These are phyloP conservation scores for Echiichthys vipera DNA, from an alignment of 2,797 vertebrate genomes.

Conservation along the genomic window DNA sequence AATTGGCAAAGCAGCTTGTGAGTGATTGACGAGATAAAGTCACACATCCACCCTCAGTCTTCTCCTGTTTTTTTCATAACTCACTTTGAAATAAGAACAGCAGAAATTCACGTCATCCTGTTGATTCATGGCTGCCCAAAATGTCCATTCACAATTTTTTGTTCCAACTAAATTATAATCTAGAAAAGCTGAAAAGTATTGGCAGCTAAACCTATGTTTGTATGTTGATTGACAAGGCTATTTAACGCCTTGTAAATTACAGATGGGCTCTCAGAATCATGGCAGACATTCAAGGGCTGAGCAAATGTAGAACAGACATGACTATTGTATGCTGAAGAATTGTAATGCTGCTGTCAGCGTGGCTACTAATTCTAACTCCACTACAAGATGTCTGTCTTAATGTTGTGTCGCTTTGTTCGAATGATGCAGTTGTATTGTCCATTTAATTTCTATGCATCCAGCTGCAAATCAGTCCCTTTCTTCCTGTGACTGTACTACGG, in stretches of 20 bases:
- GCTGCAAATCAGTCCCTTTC: slow-evolving; percentile 10
- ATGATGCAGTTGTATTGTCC: slow-evolving; percentile 4
- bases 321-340: slow-evolving; percentile 31
- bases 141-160: background rate
- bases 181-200: no score
- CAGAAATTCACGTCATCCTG: background rate
- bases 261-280: slow-evolving; percentile 20
- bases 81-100: slow-evolving; percentile 15
- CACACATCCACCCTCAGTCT: background rate
- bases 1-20: background rate
- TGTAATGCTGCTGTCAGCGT: slow-evolving; percentile 27
- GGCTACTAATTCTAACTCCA: slow-evolving; percentile 39
- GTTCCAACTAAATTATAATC: background rate
- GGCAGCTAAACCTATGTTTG: no score
- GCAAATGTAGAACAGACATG: slow-evolving; percentile 23
- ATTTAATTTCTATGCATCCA: slow-evolving; percentile 9
- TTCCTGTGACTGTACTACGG: background rate
- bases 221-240: slow-evolving; percentile 7
- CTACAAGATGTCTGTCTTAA: slow-evolving; percentile 1
- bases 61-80: background rate
- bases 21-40: slow-evolving; percentile 20
- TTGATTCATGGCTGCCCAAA: background rate
- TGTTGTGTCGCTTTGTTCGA: slow-evolving; percentile 15
- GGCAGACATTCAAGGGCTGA: slow-evolving; percentile 8
- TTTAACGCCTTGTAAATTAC: slow-evolving; percentile 17